Evolutionary conservation across 1,140 invertebrate genomes (phyloP), one percentile per base, ranked within the genome.

Genomic region (Episyrphus balteatus): DNA sequence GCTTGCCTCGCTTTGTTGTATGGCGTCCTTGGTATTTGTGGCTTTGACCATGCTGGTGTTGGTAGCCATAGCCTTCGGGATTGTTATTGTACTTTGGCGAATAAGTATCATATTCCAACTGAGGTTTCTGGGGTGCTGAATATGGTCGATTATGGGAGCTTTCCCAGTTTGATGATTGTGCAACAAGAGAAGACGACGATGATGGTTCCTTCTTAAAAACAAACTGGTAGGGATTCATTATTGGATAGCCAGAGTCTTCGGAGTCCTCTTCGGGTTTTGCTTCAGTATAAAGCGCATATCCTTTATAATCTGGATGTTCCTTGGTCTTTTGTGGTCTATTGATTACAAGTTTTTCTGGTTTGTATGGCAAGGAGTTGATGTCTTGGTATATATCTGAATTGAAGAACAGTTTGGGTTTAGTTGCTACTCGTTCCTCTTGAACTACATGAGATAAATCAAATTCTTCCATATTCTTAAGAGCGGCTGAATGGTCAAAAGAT

Each of bases 301-400:
- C 62, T 15, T 64, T 66, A 32, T 60, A 66, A 12, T 66, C 58
- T 18, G 49, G 43, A 53, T 59, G 57, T 9, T 47, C 14, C 32
- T 66, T 66, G 3, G 56, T 32, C 40, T 67, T 64, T 36, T 59
- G 52, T 12, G 19, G n/a, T 44, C 39, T 2, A 41, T 7, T n/a
- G 39, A 14, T 39, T 5, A 21, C 52, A 55, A 51, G 18, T 45
- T 61, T 59, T 8, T 64, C 55, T 3, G 47, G 48, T 32, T 62
- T 66, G 45, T 61, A 66, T 1, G 61, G 57, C 54, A 68, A 14
- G 1, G 64, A 56, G 32, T 68, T 68, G 14, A 68, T 66, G 37
- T 67, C 66, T 17, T 66, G 65, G 50, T 68, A 67, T 30, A 62
- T 67, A 19, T 68, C 61, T 8, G 61, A 63, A 30, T 67, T 67